Conservation (phyloP, 2,888 invertebrate species). For the Bhutanitis thaidina region DNA sequence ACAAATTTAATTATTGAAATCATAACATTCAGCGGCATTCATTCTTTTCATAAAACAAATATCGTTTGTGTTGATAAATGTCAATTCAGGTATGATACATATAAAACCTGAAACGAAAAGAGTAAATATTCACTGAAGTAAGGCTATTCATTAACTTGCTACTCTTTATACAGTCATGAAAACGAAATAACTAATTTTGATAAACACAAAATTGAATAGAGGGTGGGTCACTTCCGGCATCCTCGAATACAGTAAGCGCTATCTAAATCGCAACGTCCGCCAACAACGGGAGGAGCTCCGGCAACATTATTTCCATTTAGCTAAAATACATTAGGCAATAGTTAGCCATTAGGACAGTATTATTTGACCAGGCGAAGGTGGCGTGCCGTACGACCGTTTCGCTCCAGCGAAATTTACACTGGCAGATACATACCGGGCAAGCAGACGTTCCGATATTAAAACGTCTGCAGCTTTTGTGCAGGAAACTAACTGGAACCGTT, state of each 20-base stretch:
- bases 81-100: no score
- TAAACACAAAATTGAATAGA: slow-evolving; percentile 58
- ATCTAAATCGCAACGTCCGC: slow-evolving; percentile 62
- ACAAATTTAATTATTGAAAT: no score
- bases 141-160: no score
- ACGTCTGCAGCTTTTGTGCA: slow-evolving; percentile 73
- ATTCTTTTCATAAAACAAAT: no score
- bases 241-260: slow-evolving; percentile 49
- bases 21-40: no score
- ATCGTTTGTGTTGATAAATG: no score
- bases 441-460: slow-evolving; percentile 70
- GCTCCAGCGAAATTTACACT: slow-evolving; percentile 66
- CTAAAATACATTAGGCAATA: slow-evolving; percentile 75
- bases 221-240: slow-evolving; percentile 41
- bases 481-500: slow-evolving; percentile 67
- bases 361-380: slow-evolving; percentile 73
- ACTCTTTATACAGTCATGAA: neutral
- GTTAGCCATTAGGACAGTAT: slow-evolving; percentile 70
- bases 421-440: slow-evolving; percentile 52
- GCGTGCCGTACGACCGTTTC: slow-evolving; percentile 68
- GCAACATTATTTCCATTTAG: slow-evolving; percentile 60
- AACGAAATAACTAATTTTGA: slow-evolving; percentile 40
- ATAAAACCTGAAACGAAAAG: no score
- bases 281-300: slow-evolving; percentile 43
- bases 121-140: no score